Evolutionary conservation across 2,113 vertebrate genomes (phyloP).

Genomic region (Columba janthina): DNA sequence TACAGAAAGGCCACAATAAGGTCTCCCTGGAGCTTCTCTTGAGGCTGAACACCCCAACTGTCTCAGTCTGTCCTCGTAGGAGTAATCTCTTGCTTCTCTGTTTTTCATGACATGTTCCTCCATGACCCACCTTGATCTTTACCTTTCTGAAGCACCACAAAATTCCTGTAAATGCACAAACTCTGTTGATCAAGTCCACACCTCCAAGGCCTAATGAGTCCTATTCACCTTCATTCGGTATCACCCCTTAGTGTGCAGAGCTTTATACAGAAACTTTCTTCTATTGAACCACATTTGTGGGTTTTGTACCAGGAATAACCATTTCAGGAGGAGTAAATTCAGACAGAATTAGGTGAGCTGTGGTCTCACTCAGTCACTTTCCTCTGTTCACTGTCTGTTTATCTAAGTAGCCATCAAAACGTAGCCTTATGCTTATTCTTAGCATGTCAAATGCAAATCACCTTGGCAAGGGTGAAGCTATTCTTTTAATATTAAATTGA

Average conservation of each 20-base stretch:
- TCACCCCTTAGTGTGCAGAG: background rate
- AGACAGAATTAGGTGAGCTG: background rate
- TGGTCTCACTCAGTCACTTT: background rate
- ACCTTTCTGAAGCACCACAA: background rate
- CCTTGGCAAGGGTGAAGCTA: background rate
- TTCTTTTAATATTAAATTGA: background rate
- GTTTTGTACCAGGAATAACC: background rate
- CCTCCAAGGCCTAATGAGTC: background rate
- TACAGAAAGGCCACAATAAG: no score
- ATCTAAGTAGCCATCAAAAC: background rate
- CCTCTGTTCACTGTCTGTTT: background rate
- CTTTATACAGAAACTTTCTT: background rate
- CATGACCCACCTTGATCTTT: background rate
- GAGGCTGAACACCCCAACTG: no score
- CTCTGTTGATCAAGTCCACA: background rate
- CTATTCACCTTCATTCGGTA: background rate
- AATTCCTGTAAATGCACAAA: background rate
- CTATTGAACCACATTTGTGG: background rate
- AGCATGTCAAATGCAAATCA: background rate
- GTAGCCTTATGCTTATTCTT: fast-evolving
- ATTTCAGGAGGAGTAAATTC: background rate
- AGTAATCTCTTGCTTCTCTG: background rate
- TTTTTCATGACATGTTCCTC: background rate
- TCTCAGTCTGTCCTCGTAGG: no score
- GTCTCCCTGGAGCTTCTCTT: no score